phyloP scores from a whole-genome alignment of 2,797 vertebrate species.

The Enteromius viviparus region DNA sequence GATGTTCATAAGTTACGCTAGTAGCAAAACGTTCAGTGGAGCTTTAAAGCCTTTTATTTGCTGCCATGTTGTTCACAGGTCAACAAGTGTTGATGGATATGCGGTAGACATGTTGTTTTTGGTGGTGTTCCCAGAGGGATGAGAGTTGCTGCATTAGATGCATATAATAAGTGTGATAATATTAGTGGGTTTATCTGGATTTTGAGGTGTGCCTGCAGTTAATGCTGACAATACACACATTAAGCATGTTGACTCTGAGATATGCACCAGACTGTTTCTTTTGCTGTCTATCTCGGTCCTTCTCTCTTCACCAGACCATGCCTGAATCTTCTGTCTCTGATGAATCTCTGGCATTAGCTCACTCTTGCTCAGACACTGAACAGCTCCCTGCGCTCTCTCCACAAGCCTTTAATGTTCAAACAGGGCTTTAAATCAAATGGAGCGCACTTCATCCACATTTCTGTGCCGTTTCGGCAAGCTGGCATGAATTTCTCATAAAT shows the following conservation, averaged over 20 bases:
- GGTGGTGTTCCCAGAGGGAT: slow-evolving; percentile 15
- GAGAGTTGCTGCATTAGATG: slow-evolving; percentile 1
- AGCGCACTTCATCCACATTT: slow-evolving; percentile 37
- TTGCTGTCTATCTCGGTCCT: background rate
- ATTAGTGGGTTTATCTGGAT: slow-evolving; percentile 27
- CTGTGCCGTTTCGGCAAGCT: slow-evolving; percentile 30
- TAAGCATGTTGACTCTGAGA: slow-evolving; percentile 21
- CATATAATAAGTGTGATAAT: slow-evolving; percentile 20
- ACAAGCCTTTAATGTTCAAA: slow-evolving; percentile 52
- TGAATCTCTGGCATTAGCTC: slow-evolving; percentile 26
- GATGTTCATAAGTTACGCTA: background rate
- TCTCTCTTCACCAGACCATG: slow-evolving; percentile 14
- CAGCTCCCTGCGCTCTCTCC: slow-evolving; percentile 40
- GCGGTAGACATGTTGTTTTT: slow-evolving; percentile 17
- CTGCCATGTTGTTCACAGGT: slow-evolving; percentile 13
- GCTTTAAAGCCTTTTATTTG: background rate
- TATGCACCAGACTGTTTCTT: background rate
- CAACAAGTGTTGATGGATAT: background rate
- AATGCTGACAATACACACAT: slow-evolving; percentile 31
- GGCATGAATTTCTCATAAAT: slow-evolving; percentile 50
- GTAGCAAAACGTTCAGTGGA: background rate
- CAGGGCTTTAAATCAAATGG: slow-evolving; percentile 59
- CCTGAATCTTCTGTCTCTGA: slow-evolving; percentile 26
- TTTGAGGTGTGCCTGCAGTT: slow-evolving; percentile 13
- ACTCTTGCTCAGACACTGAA: slow-evolving; percentile 50